Evolutionary conservation across 2,113 vertebrate genomes (phyloP).

Genomic region (Columbina picui): DNA sequence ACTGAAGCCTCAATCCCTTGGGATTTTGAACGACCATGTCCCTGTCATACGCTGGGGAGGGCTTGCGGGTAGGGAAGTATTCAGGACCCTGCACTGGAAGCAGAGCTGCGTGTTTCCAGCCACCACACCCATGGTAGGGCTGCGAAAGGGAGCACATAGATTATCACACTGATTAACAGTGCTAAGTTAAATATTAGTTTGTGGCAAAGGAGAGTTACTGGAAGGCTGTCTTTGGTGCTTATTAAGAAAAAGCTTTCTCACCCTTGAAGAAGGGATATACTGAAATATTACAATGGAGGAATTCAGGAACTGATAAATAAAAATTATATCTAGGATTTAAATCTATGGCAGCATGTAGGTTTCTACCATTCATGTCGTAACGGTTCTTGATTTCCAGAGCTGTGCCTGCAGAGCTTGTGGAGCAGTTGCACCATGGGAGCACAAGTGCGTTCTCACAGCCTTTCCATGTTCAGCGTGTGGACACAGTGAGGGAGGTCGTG

Average conservation of each 20-base stretch:
- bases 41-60: neutral
- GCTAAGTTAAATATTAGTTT: neutral
- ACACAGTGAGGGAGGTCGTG: neutral
- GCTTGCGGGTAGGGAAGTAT: fast-evolving
- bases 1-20: fast-evolving
- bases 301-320: neutral
- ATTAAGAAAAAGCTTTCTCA: neutral
- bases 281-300: neutral
- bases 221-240: neutral
- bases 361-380: fast-evolving
- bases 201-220: neutral
- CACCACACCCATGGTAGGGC: neutral
- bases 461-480: fast-evolving
- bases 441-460: fast-evolving
- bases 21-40: neutral
- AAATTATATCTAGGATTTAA: neutral
- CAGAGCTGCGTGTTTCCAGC: neutral
- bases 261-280: neutral
- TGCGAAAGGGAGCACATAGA: neutral
- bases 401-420: neutral
- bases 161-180: neutral
- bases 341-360: neutral
- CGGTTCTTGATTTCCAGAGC: neutral
- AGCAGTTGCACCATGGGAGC: fast-evolving
- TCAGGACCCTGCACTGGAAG: neutral